phyloP scores from a whole-genome alignment of 2,797 vertebrate species.

The Danio jaintianensis region DNA sequence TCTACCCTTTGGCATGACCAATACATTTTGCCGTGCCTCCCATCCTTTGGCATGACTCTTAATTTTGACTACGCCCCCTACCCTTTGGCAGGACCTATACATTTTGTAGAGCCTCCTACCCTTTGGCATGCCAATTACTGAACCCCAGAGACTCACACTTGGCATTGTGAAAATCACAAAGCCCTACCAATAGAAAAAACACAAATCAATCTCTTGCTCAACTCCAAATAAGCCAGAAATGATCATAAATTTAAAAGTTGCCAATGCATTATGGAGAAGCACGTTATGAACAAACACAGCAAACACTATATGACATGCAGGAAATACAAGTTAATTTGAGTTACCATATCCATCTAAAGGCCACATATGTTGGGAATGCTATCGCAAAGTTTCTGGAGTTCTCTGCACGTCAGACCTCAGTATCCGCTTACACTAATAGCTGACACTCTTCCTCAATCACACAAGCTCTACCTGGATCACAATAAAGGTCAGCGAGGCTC shows the following conservation, averaged over 20 bases:
- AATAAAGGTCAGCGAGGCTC: slow-evolving; percentile 35
- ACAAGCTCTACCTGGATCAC: slow-evolving; percentile 19
- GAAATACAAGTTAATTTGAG: not conserved
- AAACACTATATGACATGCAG: not conserved
- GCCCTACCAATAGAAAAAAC: not conserved
- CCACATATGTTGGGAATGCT: slow-evolving; percentile 4
- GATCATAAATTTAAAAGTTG: slow-evolving; percentile 7
- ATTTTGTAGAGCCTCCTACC: too few species aligned
- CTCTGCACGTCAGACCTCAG: slow-evolving; percentile 32
- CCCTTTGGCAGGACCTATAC: too few species aligned
- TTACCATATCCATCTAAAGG: slow-evolving; percentile 5
- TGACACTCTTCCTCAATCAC: slow-evolving; percentile 38
- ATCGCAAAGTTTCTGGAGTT: not conserved
- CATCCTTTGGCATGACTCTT: too few species aligned
- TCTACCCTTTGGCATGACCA: too few species aligned
- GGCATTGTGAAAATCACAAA: too few species aligned
- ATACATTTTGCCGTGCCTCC: too few species aligned
- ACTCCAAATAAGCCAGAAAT: slow-evolving; percentile 17
- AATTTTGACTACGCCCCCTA: too few species aligned
- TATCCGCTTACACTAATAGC: slow-evolving; percentile 42
- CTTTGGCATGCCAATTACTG: too few species aligned
- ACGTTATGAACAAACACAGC: not conserved
- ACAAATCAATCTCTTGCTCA: not conserved
- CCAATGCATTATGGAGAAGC: not conserved
- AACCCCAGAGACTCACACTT: too few species aligned